Conservation (phyloP, 2,797 vertebrate species). For the Ibycter americanus region DNA sequence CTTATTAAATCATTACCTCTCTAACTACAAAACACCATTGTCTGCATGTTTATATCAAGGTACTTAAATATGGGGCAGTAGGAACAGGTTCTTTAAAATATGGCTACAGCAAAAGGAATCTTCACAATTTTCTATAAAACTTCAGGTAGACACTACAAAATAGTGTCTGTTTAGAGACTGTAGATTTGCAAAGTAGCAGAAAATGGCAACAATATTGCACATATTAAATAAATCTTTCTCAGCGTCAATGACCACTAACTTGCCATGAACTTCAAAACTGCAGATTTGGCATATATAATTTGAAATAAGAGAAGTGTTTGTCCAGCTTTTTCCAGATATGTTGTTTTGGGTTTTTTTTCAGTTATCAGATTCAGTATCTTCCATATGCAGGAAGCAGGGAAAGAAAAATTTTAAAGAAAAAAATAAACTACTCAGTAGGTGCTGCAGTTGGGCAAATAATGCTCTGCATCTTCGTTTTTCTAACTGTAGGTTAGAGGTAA, state of each 20-base stretch:
- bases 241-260: rapidly evolving
- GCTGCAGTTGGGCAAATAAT: not conserved
- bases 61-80: not conserved
- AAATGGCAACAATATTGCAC: not conserved
- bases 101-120: not conserved
- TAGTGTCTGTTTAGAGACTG: not conserved
- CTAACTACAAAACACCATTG: not conserved
- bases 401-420: not conserved
- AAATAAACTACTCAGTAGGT: not conserved
- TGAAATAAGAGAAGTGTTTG: not conserved
- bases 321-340: not conserved
- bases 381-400: not conserved
- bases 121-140: not conserved
- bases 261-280: not conserved
- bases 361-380: not conserved
- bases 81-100: not conserved
- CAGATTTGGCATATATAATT: not conserved
- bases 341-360: not conserved
- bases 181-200: not conserved
- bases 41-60: not conserved
- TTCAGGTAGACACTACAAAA: not conserved
- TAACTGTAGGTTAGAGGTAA: not conserved
- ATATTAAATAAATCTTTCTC: not conserved
- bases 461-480: not conserved
- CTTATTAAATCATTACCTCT: not conserved